phyloP scores from a whole-genome alignment of 1,140 invertebrate species.

The Thalassaphorura encarpata region DNA sequence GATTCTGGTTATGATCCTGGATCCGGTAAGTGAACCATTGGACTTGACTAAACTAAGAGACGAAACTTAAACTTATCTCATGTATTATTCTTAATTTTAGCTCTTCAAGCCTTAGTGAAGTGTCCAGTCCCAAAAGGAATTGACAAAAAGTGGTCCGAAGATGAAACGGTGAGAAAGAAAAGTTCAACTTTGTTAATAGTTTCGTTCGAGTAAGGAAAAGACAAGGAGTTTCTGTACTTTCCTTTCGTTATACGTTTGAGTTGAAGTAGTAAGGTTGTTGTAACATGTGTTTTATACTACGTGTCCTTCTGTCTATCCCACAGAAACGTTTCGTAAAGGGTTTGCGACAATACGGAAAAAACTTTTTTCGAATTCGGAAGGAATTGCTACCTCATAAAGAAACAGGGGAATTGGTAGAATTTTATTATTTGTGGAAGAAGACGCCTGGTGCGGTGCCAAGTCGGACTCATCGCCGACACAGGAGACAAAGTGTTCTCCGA shows the following conservation, averaged over 20 bases:
- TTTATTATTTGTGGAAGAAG: constrained; percentile 99
- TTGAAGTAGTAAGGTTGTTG: no score
- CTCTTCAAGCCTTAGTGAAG: constrained; percentile 89
- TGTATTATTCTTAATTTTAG: no score
- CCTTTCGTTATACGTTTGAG: no score
- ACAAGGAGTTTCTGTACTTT: no score
- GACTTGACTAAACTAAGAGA: no score
- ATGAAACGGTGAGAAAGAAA: constrained; percentile 74
- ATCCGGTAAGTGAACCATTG: no score
- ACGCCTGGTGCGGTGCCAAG: constrained; percentile 96
- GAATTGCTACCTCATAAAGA: constrained; percentile 93
- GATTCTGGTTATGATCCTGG: constrained; percentile 90
- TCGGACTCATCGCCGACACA: constrained; percentile 70
- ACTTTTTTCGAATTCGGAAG: constrained; percentile 95
- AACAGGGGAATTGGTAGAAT: constrained; percentile 93
- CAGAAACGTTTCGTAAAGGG: constrained; percentile 96
- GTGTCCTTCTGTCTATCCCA: no score
- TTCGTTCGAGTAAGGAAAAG: no score
- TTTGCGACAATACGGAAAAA: constrained; percentile 94
- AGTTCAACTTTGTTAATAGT: neutral
- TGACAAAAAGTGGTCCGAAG: constrained; percentile 96
- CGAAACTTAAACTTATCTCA: no score
- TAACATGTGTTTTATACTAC: no score
- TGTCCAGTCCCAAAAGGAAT: constrained; percentile 92
- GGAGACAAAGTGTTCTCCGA: constrained; percentile 76